Evolutionary conservation across 1,140 invertebrate genomes (phyloP), one percentile per base, ranked within the genome.

Genomic region (Drosophila bipectinata): DNA sequence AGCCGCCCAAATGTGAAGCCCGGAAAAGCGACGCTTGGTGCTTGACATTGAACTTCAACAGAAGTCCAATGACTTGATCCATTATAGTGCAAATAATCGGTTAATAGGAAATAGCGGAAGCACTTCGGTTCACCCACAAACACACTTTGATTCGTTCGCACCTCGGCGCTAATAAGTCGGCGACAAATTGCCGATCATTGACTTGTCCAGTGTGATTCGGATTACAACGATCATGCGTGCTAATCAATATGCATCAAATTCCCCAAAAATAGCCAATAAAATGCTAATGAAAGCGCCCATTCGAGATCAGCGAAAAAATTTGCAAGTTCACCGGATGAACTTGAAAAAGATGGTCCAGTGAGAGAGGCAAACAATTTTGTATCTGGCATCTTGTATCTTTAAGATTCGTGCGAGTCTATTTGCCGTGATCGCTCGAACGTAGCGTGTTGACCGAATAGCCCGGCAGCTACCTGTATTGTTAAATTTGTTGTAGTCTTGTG

Each of bases 321-420:
- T 53, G 82, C 79, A 88, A 85, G 83, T 85, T 85, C 82, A 85
- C 26, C 53, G 61, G 66, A 66, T 85, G 78, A 87, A 85, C 82
- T 85, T 85, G 82, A 85, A 85, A 56, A 48, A 59, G 41, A 68
- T 59, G 47, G 72, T 30, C 68, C 24, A 54, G 49, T 60, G 49
- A 66, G 54, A 49, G 24, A 24, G 2, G 34, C 61, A 18, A 58
- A 34, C 21, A 47, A 48, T 32, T 32, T 32, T 8, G 32, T 32
- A 37, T 37, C 34, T n/a, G 4, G 34, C 9, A 10, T 37, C 34
- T 37, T 21, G 44, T 61, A 34, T 54, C 56, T 74, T 30, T 34
- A 15, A 10, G 15, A 15, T 47, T 18, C 18, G 44, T 21, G 18
- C 44, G 44, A 18, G 9, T 10, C 44, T 47, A 47, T 47, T 47